A percentile compares a stretch with the other conserved stretches of the same genome.
phyloP scores from a whole-genome alignment of 2,888 invertebrate genomes.

The Rambutsinella grinnellia region DNA sequence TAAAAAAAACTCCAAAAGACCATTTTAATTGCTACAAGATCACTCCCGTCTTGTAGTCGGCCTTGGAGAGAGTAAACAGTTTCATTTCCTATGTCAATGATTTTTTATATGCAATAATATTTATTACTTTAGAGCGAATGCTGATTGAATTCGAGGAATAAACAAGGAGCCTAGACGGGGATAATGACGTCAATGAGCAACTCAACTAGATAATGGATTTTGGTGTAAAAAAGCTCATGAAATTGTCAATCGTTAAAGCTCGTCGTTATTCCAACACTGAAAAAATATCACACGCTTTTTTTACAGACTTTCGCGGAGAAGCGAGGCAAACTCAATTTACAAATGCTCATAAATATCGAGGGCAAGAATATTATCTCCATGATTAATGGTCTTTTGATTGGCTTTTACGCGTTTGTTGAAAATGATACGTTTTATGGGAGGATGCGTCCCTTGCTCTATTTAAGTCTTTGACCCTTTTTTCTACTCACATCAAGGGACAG shows the following conservation, averaged over 20 bases:
- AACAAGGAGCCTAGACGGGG: not conserved
- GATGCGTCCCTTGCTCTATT: not conserved
- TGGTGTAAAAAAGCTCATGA: constrained; percentile 3
- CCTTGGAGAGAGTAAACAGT: too few relatives aligned
- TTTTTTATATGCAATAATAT: not conserved
- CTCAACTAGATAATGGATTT: constrained; percentile 37
- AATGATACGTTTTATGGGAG: constrained; percentile 39
- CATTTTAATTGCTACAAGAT: too few relatives aligned
- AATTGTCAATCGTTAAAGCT: not conserved
- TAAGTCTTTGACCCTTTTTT: not conserved
- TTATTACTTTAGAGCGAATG: not conserved
- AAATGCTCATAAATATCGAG: constrained; percentile 4
- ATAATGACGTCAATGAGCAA: constrained; percentile 13
- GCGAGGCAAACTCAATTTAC: not conserved
- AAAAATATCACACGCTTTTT: not conserved
- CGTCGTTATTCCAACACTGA: not conserved
- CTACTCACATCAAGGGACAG: not conserved
- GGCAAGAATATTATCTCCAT: constrained; percentile 37
- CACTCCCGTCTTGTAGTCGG: too few relatives aligned
- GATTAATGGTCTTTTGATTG: constrained; percentile 58
- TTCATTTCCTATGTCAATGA: too few relatives aligned
- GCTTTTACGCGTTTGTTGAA: constrained; percentile 51
- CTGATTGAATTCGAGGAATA: not conserved
- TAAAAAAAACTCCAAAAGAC: too few relatives aligned
- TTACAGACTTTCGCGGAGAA: too few relatives aligned